Evolutionary conservation across 2,113 vertebrate genomes (phyloP).

Genomic region (Caranx ignobilis): DNA sequence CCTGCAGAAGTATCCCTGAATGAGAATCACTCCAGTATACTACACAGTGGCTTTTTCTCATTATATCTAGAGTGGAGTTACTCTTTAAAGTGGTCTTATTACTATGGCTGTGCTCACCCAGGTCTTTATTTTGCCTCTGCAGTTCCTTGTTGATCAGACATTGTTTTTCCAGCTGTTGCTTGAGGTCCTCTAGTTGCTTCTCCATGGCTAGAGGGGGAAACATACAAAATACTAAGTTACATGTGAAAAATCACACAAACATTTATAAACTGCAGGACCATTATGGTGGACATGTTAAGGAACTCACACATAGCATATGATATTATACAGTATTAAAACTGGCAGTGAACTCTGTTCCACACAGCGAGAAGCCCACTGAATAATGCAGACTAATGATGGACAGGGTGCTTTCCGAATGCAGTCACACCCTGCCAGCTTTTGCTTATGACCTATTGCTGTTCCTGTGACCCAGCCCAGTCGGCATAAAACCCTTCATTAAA

Average conservation of each 20-base stretch:
- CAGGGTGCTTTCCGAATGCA: conserved; percentile 52
- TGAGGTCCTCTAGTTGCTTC: conserved; percentile 81
- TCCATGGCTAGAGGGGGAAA: conserved; percentile 77
- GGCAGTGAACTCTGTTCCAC: conserved; percentile 17
- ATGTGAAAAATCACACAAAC: neutral
- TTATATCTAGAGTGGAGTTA: neutral
- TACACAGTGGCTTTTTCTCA: neutral
- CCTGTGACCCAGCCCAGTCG: neutral
- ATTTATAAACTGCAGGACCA: neutral
- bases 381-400: conserved; percentile 70
- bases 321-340: conserved; percentile 12
- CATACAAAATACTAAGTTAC: neutral
- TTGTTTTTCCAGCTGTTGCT: conserved; percentile 83
- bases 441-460: conserved; percentile 10
- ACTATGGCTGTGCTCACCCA: conserved; percentile 73
- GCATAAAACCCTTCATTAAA: neutral
- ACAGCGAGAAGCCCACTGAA: conserved; percentile 64
- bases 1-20: too few relatives aligned
- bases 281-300: neutral
- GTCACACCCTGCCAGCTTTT: conserved; percentile 54
- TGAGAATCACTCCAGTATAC: too few relatives aligned
- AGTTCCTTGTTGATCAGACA: conserved; percentile 82
- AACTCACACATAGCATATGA: conserved; percentile 5
- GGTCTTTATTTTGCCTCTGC: conserved; percentile 79
- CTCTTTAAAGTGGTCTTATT: neutral